Base-by-base conservation (phyloP, 2,888 invertebrate species). In the Elmis aenea region DNA sequence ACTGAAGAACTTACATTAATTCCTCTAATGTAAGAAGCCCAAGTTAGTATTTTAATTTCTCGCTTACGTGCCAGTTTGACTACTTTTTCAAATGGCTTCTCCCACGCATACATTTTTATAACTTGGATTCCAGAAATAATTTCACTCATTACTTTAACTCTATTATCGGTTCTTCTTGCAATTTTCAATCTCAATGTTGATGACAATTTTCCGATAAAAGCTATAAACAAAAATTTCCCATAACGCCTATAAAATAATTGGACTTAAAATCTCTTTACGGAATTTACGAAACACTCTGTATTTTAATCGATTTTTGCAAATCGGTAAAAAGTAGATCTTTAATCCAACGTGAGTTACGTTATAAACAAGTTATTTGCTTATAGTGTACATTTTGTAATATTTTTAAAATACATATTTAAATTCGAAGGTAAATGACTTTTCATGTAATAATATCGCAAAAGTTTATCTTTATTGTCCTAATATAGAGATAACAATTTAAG, bases 101-200 rank as follows among this genome's bases (percentile, higher is more conserved):
- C 84, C 74, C 83, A 84, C 0, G 81, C 77, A 55, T 82, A 83
- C 81, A 83, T 83, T 61, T 84, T 84, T 46, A 84, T 81, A 1
- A 83, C 79, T 48, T 79, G 71, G 48, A 84, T 82, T 0, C 80
- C 82, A 1, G 74, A 73, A 20, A 84, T 73, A 30, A 83, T 77
- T 63, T 84, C 83, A 51, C 76, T 78, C 81, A 83, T 82, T 4
- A 81, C 56, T 3, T 77, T 69, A 2, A 84, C 76, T 20, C 84
- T 61, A 47, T 76, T 75, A 58, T 84, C 83, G 1, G 82, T 70
- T 46, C 55, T 59, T 1, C 57, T n/a, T 0, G 71, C 71, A 21
- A 67, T 64, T 57, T 65, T 67, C 30, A 52, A 44, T 3, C 70
- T 59, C 15, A 68, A 38, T 6, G 27, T 40, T 8, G 52, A 39